Percentiles rank a stretch among this genome's conserved stretches.
phyloP scores from a whole-genome alignment of 1,140 invertebrate species.

The Scaptomyza graminum region DNA sequence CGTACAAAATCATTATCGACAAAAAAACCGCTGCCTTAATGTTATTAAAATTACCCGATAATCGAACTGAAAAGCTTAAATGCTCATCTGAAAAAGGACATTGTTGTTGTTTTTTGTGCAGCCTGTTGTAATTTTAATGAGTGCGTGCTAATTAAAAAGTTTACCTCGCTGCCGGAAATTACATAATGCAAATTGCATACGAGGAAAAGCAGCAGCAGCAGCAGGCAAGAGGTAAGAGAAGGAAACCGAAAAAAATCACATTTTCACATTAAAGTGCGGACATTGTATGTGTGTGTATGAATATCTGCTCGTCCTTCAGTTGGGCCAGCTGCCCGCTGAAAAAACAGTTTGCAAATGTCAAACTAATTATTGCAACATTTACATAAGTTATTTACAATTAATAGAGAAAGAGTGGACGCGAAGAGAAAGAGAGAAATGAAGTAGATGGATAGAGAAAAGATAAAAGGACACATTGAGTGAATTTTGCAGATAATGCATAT shows the following conservation, averaged over 20 bases:
- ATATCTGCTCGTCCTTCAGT: not conserved
- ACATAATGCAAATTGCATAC: slow-evolving; percentile 19
- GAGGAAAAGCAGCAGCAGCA: not conserved
- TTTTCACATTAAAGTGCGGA: slow-evolving; percentile 5
- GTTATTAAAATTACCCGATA: slow-evolving; percentile 14
- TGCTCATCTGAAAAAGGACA: not conserved
- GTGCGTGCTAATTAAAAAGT: slow-evolving; percentile 37
- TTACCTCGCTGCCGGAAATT: slow-evolving; percentile 26
- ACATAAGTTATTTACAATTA: slow-evolving; percentile 29
- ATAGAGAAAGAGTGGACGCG: slow-evolving; percentile 5
- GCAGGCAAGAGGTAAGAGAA: not conserved
- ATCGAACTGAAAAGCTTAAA: slow-evolving; percentile 15
- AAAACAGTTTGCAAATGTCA: slow-evolving; percentile 33
- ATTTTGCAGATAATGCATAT: not conserved
- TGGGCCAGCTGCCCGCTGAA: not conserved
- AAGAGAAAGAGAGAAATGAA: not conserved
- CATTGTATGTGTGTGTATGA: slow-evolving; percentile 3
- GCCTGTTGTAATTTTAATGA: slow-evolving; percentile 36
- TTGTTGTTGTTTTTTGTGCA: slow-evolving; percentile 9
- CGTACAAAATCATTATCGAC: too few relatives aligned
- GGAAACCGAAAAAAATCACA: slow-evolving; percentile 16
- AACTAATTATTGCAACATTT: slow-evolving; percentile 29
- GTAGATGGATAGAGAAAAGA: not conserved
- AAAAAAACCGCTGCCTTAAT: not conserved
- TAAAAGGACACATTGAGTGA: not conserved